Evolutionary conservation across 1,140 invertebrate genomes (phyloP), one percentile per base, ranked within the genome.

Genomic region (Diploscapter pachys): DNA sequence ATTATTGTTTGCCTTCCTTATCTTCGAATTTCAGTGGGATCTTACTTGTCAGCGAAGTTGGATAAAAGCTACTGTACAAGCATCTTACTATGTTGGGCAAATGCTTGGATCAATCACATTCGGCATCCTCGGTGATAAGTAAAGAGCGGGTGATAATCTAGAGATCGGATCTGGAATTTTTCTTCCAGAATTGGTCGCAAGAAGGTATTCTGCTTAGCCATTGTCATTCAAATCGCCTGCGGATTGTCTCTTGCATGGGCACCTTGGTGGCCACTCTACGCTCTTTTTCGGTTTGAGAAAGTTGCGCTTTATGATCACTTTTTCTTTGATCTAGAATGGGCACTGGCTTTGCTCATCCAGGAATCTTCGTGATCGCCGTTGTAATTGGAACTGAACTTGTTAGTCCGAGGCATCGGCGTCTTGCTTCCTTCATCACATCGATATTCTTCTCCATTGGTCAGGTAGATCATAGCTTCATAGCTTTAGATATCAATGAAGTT

Each of bases 381-480:
- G 80, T 84, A 50, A 84, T 84, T 71, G 84, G 83, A 48, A 85
- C 85, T 83, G 87, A 88, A 72, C 67, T 88, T 9, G 86, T 87
- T 70, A 79, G 85, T 4, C 83, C 87, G 2, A 76, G 80, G 48
- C 80, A 87, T 65, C 79, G 88, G 50, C 85, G 87, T 53, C 81
- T 86, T 56, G 87, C 86, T 13, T 86, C 87, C 2, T 82, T 84
- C 3, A 76, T 88, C 52, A 78, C 87, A 8, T 87, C 87, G 69
- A 79, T 85, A 48, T 87, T 86, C 77, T 88, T 87, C 81, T 83
- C 86, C 5, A 65, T 83, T 6, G 83, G 81, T 49, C 83, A 87
- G n/a, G 82, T 87, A 69, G 51, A 82, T 3, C 71, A 87, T 13
- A 85, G 83, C 0, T 78, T 81, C 3, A 54, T 87, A 49, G 86